A percentile compares a stretch with the other conserved stretches of the same genome.
Evolutionary conservation across 1,140 invertebrate genomes (phyloP).

Genomic region (Pogonognathellus flavescens): DNA sequence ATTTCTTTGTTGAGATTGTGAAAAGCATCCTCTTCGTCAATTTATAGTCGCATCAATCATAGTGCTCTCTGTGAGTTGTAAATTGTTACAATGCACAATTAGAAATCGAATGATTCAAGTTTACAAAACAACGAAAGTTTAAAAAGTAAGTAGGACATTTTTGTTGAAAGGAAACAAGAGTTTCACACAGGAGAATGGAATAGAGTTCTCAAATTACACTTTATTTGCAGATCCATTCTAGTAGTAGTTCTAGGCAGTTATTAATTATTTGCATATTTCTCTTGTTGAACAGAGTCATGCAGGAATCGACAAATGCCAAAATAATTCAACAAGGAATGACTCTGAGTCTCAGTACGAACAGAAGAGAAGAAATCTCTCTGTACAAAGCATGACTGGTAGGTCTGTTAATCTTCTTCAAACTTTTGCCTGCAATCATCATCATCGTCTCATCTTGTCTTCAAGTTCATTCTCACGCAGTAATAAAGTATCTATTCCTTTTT

Average conservation of each 20-base stretch:
- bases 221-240: not conserved
- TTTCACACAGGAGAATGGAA: constrained; percentile 14
- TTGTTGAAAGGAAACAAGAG: constrained; percentile 6
- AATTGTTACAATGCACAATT: too few relatives aligned
- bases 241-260: not conserved
- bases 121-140: constrained; percentile 30
- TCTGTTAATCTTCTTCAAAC: not conserved
- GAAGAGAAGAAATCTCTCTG: not conserved
- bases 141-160: not conserved
- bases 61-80: too few relatives aligned
- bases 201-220: not conserved
- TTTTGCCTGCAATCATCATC: too few relatives aligned
- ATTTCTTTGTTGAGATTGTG: too few relatives aligned
- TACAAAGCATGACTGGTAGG: not conserved
- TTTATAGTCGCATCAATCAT: too few relatives aligned
- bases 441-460: constrained; percentile 19
- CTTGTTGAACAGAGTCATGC: not conserved
- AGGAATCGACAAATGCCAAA: constrained; percentile 16
- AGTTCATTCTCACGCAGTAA: constrained; percentile 31
- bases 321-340: not conserved
- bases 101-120: not conserved
- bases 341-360: not conserved
- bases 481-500: not conserved
- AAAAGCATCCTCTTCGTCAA: too few relatives aligned
- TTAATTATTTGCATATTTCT: not conserved